phyloP scores from a whole-genome alignment of 2,113 vertebrate species.

The Carassius auratus region DNA sequence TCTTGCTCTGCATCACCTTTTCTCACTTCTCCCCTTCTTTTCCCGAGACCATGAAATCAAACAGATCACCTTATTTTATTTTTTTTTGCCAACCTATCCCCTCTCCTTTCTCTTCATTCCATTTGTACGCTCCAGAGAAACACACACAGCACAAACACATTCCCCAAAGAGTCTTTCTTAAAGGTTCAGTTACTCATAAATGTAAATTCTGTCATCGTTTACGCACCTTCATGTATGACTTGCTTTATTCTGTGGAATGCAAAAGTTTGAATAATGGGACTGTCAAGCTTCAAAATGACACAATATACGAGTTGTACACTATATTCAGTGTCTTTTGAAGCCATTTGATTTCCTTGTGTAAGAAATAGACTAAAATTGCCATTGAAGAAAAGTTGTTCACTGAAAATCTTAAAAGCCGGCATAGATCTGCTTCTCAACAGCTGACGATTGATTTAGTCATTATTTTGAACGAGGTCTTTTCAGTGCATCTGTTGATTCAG shows the following conservation, averaged over 20 bases:
- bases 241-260: not conserved
- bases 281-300: not conserved
- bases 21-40: slow-evolving; percentile 3
- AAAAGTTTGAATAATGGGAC: not conserved
- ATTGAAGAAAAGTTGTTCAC: not conserved
- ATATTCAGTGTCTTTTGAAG: not conserved
- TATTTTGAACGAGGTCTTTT: not conserved
- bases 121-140: not conserved
- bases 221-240: not conserved
- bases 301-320: not conserved
- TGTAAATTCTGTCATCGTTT: not conserved
- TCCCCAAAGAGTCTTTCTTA: not conserved
- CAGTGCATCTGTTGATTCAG: not conserved
- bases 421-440: not conserved
- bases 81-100: not conserved
- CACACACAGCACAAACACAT: not conserved
- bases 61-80: not conserved
- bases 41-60: not conserved
- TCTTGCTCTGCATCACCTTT: slow-evolving; percentile 10
- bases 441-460: not conserved
- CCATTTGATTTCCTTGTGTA: not conserved
- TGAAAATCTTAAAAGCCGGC: not conserved
- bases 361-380: not conserved
- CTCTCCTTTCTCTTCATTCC: not conserved
- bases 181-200: not conserved